Base-by-base conservation (phyloP, 1,140 invertebrate genomes). In the Phocides pigmalion region DNA sequence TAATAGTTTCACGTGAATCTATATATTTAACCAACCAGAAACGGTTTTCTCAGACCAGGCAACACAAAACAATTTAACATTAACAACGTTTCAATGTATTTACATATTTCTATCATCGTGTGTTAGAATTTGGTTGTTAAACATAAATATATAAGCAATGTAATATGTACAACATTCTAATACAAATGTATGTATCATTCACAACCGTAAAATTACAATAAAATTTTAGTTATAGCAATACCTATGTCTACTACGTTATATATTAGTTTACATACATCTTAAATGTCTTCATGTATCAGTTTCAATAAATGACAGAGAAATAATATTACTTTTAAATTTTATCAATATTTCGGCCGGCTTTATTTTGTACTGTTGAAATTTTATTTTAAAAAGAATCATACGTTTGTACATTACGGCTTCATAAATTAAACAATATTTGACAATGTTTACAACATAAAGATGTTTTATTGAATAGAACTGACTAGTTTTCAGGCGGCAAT, bases 201-300 rank as follows among this genome's bases (percentile, higher is more conserved):
- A 87, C 84, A 87, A 87, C 82, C 84, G 77, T 82, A 80, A 79
- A 78, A 76, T 82, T 80, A 77, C 71, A 73, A 68, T 72, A 65
- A 65, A 15, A 9, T 11, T 53, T 39, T 39, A 17, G 17, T 28
- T 32, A 35, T 35, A n/a, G 2, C 25, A 28, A 28, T 28, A 4
- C 25, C 2, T 28, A 28, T 28, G 9, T 8, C 9, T 28, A 28
- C 25, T 28, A 46, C 42, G 17, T 44, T 54, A 42, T 39, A 35
- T 35, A n/a, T 35, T 35, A 35, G n/a, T 35, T 35, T 35, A 35
- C 32, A n/a, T 35, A 35, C 9, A 35, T 35, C 32, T 35, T 12
- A 35, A n/a, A 35, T 35, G n/a, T 35, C n/a, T 35, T 35, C 32
- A n/a, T 35, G 16, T 11, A 44, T 16, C 16, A 17, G 11, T 46